Evolutionary conservation across 2,888 invertebrate genomes (phyloP).

Genomic region (Strigamia maritima): DNA sequence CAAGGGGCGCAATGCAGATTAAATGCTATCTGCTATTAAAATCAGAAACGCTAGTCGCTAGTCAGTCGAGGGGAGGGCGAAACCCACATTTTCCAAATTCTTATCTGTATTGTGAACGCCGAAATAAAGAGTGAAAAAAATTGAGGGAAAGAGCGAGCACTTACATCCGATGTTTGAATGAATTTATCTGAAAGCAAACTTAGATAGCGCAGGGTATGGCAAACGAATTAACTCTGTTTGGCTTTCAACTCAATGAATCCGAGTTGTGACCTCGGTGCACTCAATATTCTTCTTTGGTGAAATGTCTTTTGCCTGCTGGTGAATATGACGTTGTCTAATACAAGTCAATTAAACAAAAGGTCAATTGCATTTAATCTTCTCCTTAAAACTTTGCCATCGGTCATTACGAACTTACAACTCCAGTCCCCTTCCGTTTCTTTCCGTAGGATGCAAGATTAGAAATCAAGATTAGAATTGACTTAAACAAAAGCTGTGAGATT

Average conservation of each 20-base stretch:
- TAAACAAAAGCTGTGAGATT: too few species aligned
- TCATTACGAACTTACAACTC: too few species aligned
- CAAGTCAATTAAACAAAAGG: too few species aligned
- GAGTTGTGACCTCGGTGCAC: not conserved
- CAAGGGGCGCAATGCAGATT: not conserved
- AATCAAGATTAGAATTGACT: too few species aligned
- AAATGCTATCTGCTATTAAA: not conserved
- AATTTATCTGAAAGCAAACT: not conserved
- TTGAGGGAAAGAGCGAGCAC: not conserved
- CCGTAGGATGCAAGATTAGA: too few species aligned
- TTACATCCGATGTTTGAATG: not conserved
- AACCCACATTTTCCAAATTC: not conserved
- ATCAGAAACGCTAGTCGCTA: not conserved
- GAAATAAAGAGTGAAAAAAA: not conserved
- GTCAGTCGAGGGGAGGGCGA: not conserved
- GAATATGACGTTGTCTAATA: too few species aligned
- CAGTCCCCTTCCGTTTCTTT: too few species aligned
- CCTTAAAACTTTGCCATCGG: too few species aligned
- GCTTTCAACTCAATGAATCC: not conserved
- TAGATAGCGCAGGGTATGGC: not conserved
- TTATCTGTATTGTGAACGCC: not conserved
- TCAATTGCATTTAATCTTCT: too few species aligned
- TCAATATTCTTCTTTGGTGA: not conserved
- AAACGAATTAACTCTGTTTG: not conserved
- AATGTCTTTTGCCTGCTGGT: too few species aligned